phyloP scores from a whole-genome alignment of 2,113 vertebrate species.

The Phodopus roborovskii region DNA sequence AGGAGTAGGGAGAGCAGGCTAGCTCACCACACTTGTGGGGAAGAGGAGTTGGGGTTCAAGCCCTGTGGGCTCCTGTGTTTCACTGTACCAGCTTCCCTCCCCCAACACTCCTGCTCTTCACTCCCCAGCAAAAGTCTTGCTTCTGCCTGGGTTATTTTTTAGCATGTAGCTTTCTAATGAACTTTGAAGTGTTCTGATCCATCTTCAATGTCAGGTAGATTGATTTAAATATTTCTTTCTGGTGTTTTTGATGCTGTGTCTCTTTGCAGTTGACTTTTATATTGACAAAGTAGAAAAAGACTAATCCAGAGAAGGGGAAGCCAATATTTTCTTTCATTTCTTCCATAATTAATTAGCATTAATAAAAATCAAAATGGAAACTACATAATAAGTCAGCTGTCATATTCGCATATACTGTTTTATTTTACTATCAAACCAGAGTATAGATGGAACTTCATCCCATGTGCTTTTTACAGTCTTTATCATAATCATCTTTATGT shows the following conservation, averaged over 20 bases:
- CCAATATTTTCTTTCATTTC: background rate
- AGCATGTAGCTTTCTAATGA: conserved; percentile 14
- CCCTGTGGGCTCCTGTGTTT: background rate
- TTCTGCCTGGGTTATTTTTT: background rate
- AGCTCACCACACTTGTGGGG: background rate
- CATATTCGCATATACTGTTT: conserved; percentile 7
- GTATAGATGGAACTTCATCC: background rate
- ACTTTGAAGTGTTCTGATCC: conserved; percentile 42
- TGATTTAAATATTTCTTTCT: conserved; percentile 36
- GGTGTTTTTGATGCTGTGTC: background rate
- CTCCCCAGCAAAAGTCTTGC: background rate
- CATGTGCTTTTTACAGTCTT: conserved; percentile 37
- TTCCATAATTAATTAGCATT: conserved; percentile 39
- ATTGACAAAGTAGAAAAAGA: conserved; percentile 32
- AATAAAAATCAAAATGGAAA: conserved; percentile 13
- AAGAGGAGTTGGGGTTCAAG: background rate
- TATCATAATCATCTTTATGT: conserved; percentile 46
- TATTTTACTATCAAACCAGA: background rate
- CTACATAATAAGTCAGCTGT: conserved; percentile 36
- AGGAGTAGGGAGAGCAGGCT: background rate
- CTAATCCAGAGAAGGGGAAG: conserved; percentile 46
- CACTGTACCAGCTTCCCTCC: too few species aligned
- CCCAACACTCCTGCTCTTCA: background rate
- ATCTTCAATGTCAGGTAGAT: background rate
- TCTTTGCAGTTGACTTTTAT: conserved; percentile 20